Percentiles rank a stretch among this genome's conserved stretches.
Evolutionary conservation across 1,140 invertebrate genomes (phyloP).

Genomic region (Drosophila prosaltans): DNA sequence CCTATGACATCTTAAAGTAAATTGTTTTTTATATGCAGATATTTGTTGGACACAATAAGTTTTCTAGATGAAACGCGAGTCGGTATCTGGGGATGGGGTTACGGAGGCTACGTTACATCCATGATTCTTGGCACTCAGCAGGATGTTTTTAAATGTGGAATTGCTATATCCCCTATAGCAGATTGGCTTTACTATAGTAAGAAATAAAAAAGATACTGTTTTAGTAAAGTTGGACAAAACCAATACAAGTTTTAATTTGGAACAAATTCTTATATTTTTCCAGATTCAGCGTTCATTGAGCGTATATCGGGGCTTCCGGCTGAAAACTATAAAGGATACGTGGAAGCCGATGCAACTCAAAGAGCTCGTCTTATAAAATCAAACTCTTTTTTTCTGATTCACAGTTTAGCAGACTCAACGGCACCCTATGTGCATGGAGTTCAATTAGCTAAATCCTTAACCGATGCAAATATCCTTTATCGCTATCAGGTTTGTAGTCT

Average conservation of each 20-base stretch:
- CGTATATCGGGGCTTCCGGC: constrained; percentile 93
- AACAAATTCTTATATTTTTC: background rate
- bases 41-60: constrained; percentile 91
- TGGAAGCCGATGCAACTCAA: constrained; percentile 94
- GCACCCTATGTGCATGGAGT: constrained; percentile 96
- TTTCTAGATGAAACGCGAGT: constrained; percentile 94
- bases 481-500: constrained; percentile 90
- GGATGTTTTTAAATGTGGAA: constrained; percentile 94
- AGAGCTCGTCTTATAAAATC: constrained; percentile 92
- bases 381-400: constrained; percentile 94
- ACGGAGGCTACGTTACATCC: constrained; percentile 95
- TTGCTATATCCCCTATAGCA: constrained; percentile 95
- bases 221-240: background rate
- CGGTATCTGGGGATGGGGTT: constrained; percentile 98
- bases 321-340: constrained; percentile 96
- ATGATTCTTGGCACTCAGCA: constrained; percentile 94
- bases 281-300: constrained; percentile 98
- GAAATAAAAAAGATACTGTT: constrained; percentile 48
- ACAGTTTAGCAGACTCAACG: constrained; percentile 93
- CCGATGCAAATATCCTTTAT: constrained; percentile 93
- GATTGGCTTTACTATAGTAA: constrained; percentile 98
- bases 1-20: too few species aligned
- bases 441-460: constrained; percentile 93
- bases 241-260: too few species aligned
- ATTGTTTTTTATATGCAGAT: constrained; percentile 84